Evolutionary conservation across 2,888 invertebrate species (phyloP), one percentile per base, ranked within the genome.

Genomic region (Sturmia bella): DNA sequence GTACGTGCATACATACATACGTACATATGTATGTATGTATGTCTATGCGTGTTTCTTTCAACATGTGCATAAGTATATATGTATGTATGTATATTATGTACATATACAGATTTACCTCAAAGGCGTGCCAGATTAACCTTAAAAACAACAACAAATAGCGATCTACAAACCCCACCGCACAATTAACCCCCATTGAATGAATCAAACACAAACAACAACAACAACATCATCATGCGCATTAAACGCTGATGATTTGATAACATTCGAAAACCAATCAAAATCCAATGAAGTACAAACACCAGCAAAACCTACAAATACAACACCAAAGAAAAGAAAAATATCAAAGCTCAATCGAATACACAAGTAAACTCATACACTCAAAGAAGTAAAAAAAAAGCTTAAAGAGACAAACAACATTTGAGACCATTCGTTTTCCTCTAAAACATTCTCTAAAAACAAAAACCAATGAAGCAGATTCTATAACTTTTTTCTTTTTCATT

Each of bases 231-330:
- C 66, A 81, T 81, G 77, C 80, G 80, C 80, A 78, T 70, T 56
- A 69, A 54, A 57, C 63, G 70, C 48, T 73, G 75, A 79, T 85
- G 86, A 85, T 85, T 87, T 84, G 87, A 84, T 83, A 78, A 66
- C 21, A 81, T 87, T 89, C 87, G 88, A 86, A 87, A 89, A 86
- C 89, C 89, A 89, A 89, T 89, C 89, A 88, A 89, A 89, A 87
- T 85, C 85, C 82, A 86, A 85, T 85, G 85, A 85, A 73, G 59
- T 84, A 89, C 89, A 77, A 85, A 86, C 73, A 83, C 76, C 39
- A 82, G 21, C 59, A 69, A 77, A 74, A 54, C 15, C 27, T 45
- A 76, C 27, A 45, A 48, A 52, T 54, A 45, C 19, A 27, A 9
- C 27, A 21, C 15, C 45, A 12, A 56, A n/a, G 9, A 12, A 41